A percentile compares a stretch with the other conserved stretches of the same genome.
phyloP scores from a whole-genome alignment of 2,113 vertebrate species.

The Lophura nycthemera region DNA sequence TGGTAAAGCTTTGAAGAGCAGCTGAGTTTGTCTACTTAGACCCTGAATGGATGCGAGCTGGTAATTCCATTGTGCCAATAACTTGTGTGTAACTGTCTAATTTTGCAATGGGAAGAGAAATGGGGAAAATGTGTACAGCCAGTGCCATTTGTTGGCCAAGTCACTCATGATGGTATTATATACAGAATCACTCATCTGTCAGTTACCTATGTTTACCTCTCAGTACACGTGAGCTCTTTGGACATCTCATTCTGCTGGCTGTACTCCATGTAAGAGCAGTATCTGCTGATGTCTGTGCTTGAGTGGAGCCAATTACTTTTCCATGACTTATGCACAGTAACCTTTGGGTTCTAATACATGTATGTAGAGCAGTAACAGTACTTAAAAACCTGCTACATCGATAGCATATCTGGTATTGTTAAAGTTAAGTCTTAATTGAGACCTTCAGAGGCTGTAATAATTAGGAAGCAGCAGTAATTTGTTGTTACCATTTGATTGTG shows the following conservation, averaged over 20 bases:
- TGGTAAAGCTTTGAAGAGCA: neutral
- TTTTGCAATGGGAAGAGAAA: neutral
- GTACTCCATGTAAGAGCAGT: neutral
- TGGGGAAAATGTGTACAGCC: neutral
- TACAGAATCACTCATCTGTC: neutral
- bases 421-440: neutral
- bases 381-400: neutral
- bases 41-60: neutral
- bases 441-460: neutral
- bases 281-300: neutral
- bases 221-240: neutral
- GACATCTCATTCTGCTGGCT: neutral
- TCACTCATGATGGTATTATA: accelerated
- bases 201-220: neutral
- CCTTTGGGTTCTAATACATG: neutral
- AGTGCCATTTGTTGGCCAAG: neutral
- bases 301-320: neutral
- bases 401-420: accelerated
- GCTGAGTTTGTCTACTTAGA: neutral
- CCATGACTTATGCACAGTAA: neutral
- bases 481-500: neutral
- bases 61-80: neutral
- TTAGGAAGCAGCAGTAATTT: neutral
- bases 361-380: accelerated
- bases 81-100: neutral